Base-by-base conservation (phyloP, 2,797 vertebrate genomes). In the Cichlasoma orientale region DNA sequence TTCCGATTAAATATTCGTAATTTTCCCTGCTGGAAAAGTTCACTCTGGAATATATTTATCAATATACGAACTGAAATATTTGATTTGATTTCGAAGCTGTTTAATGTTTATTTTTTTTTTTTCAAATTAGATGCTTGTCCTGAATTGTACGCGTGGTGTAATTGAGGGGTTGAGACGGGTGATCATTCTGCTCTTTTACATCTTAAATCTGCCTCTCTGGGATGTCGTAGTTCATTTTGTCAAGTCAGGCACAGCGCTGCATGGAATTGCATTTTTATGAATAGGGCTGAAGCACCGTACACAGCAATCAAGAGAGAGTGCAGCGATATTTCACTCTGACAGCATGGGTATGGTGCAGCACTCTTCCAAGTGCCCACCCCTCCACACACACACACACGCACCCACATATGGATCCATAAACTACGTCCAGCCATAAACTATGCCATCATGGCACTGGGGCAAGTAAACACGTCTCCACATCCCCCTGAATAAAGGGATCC, bases 261-360 rank as follows among this genome's bases (percentile, higher is more conserved):
- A 80, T 84, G 84, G 87, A 90, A 92, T 87, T 94, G 92, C 88
- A 90, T 93, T 94, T 95, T 94, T 94, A 95, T 95, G 93, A 95
- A 93, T 90, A 89, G 90, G 75, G 74, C 84, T 63, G 83, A 88
- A 84, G 91, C 86, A 74, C 82, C 77, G 31, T 83, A 82, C 90
- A 89, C 91, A 84, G 93, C 93, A 94, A 94, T 95, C 93, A 91
- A 85, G 85, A 84, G 82, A 91, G 91, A 94, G 91, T 93, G 93
- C 89, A 84, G 89, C 25, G 38, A 94, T 95, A 93, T 95, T 93
- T 95, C 93, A 95, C 83, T 66, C 77, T 89, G 93, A 94, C 94
- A 93, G 88, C 77, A 79, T 23, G 74, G 87, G 91, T 84, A 86
- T 79, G 78, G 86, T 75, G 75, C 80, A 84, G 88, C 83, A 54